Base-by-base conservation (phyloP, 2,113 vertebrate genomes). In the Rhynchomys soricoides region DNA sequence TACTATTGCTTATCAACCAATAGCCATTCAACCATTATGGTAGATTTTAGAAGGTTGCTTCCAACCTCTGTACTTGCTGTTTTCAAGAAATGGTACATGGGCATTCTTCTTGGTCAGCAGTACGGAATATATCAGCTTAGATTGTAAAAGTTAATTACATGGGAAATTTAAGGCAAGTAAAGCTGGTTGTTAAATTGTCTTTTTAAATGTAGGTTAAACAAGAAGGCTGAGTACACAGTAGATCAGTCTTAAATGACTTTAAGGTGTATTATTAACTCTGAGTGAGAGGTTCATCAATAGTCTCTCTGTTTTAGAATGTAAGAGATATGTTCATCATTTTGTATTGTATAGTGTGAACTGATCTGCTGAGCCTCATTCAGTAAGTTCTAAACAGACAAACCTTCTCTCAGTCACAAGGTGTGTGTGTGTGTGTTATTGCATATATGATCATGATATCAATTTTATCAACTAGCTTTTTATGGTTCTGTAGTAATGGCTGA, bases 391-490 rank as follows among this genome's bases (percentile, higher is more conserved):
- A n/a, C 40, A 75, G 66, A 75, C 7, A 26, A 52, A 86, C 34
- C 79, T n/a, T n/a, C 43, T 94, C 62, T 45, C 0, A 55, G 78
- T 17, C 24, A 17, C n/a, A 43, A 43, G 71, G 11, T 75, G 43
- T 34, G 29, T 50, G 6, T 50, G 45, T 78, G 50, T 55, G 31
- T 79, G 17, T 57, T 11, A 22, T 75, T 66, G 75, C 45, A 17
- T 8, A 55, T n/a, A 55, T 37, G 9, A 37, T 75, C 10, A n/a
- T 12, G 4, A 9, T 59, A 59, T 92, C 75, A 94, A 24, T 55
- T 88, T 85, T 34, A 95, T 79, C 37, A 92, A 94, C 34, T 94
- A 91, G 81, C 93, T 43, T 45, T 55, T 78, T 79, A 66, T 55
- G 34, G 64, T 93, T 92, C 83, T 59, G 86, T 70, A 55, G 45